Evolutionary conservation across 2,888 invertebrate species (phyloP).

Genomic region (Nowickia ferox): DNA sequence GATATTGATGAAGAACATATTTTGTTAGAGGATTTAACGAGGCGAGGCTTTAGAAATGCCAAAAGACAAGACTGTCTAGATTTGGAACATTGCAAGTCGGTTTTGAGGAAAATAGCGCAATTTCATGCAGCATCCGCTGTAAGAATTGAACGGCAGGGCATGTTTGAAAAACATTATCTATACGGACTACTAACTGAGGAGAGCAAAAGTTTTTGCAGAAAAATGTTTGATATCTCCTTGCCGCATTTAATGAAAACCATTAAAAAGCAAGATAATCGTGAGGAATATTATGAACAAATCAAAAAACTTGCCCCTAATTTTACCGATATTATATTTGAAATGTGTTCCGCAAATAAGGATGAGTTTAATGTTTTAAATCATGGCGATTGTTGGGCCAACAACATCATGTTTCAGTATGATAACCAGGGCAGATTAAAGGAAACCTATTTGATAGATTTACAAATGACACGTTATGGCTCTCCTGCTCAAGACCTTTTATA

Average conservation of each 20-base stretch:
- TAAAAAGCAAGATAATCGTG: conserved; percentile 24
- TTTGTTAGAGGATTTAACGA: conserved; percentile 77
- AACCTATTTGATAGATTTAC: conserved; percentile 77
- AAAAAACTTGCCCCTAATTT: background rate
- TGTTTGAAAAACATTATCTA: conserved; percentile 49
- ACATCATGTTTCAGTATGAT: conserved; percentile 78
- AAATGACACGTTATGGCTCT: conserved; percentile 75
- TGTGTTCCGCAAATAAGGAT: background rate
- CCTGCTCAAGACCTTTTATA: conserved; percentile 74
- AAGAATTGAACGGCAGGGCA: conserved; percentile 74
- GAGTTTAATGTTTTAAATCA: conserved; percentile 78
- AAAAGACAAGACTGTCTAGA: conserved; percentile 77
- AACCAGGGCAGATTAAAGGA: conserved; percentile 73
- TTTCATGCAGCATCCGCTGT: conserved; percentile 80
- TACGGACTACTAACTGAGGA: conserved; percentile 66
- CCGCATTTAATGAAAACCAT: conserved; percentile 30
- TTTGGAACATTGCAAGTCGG: conserved; percentile 75
- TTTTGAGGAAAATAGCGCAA: conserved; percentile 78
- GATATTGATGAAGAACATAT: conserved; percentile 68
- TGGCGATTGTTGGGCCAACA: conserved; percentile 81
- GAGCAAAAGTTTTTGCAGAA: conserved; percentile 68
- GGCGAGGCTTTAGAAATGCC: conserved; percentile 76
- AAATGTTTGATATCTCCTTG: conserved; percentile 77
- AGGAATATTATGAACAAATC: conserved; percentile 35
- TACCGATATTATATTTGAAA: background rate